Evolutionary conservation across 2,888 invertebrate genomes (phyloP), one percentile per base, ranked within the genome.

Genomic region (Hirtodrosophila alboralis): DNA sequence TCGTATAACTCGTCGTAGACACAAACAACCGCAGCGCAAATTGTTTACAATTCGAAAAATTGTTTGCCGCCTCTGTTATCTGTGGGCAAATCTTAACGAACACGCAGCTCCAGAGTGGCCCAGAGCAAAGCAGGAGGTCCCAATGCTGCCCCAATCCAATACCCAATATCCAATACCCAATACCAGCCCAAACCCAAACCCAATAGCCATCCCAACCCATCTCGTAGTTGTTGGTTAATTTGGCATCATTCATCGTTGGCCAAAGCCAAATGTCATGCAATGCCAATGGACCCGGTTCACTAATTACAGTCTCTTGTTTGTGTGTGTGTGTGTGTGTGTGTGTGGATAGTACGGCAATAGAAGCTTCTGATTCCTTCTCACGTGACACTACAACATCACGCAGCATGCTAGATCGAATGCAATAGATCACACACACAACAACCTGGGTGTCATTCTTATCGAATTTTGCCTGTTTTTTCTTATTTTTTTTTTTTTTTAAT

Each of bases 241-340:
- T 79, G 80, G 80, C 78, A 72, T 72, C 83, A 81, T 78, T 78
- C 83, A 78, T 81, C 69, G 78, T 72, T n/a, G 83, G 58, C 53
- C 63, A 71, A 73, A 63, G 61, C 64, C 69, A 75, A 75, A 65
- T 83, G 84, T 79, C 78, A 79, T 79, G 78, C 78, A 38, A 79
- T 79, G 76, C 62, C 57, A 40, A 38, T 69, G 56, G 56, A 58
- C 59, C 40, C 47, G 43, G 48, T 80, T 49, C 76, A 70, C 78
- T 79, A 79, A 79, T 83, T 79, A 83, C 83, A 70, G 69, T 60
- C 71, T 66, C 75, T 71, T 74, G 62, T 76, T 57, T 63, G 47
- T 63, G 4, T 34, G 10, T 28, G 5, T 36, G 31, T 45, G 52
- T 13, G 16, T 44, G 8, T 44, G 33, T 31, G 27, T 48, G 41